Evolutionary conservation across 2,888 invertebrate species (phyloP), one percentile per base, ranked within the genome.

Genomic region (Morpho helenor): DNA sequence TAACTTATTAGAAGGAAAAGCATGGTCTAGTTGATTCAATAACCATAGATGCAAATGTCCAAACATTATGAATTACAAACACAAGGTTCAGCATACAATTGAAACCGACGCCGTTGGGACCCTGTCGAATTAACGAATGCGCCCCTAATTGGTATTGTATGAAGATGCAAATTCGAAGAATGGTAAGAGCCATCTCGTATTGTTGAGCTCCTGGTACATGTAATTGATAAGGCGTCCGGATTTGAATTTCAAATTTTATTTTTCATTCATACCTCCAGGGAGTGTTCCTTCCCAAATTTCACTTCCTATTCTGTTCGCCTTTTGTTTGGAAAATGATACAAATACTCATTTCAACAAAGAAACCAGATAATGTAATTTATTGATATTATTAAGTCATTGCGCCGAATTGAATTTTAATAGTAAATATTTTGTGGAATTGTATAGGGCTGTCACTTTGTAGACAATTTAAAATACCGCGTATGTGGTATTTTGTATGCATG

Each of bases 141-240:
- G 71, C 76, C 82, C 84, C 85, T 87, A 87, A 87, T 87, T 86
- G 87, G 75, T 75, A 81, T 83, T 84, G 85, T 85, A 83, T 85
- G 84, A 80, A 85, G 84, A 87, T 87, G 87, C 85, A 88, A 88
- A 87, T 87, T 81, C 76, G 74, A 77, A 78, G 81, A 80, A 80
- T 73, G 75, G 74, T 69, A 79, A 71, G 69, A 76, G 80, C 79
- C 76, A 75, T 75, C 77, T 76, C 73, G 75, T 73, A 79, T 78
- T 79, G 79, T 74, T 74, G 81, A 71, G 73, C 71, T 75, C 80
- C 80, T 77, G 74, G 80, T 82, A 84, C 81, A 80, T 84, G 88
- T 87, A 87, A 87, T 87, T 88, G 88, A 88, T 87, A 88, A 87
- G 86, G 87, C 82, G 84, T 78, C 66, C 71, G 73, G 75, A 87